Evolutionary conservation across 1,140 invertebrate species (phyloP).

Genomic region (Drosophila athabasca): DNA sequence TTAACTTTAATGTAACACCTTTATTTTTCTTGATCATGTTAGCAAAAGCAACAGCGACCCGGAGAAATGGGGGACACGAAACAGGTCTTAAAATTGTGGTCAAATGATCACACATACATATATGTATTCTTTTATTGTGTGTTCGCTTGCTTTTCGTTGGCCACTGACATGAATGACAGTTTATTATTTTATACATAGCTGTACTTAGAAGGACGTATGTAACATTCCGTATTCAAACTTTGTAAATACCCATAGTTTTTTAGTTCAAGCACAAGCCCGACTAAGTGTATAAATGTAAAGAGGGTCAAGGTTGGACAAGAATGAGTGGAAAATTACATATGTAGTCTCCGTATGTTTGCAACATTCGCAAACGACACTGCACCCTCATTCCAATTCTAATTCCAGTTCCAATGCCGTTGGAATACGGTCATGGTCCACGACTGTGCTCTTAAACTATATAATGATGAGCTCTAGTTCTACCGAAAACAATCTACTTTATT

Average conservation of each 20-base stretch:
- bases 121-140: slow-evolving; percentile 33
- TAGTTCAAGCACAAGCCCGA: slow-evolving; percentile 9
- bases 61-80: slow-evolving; percentile 85
- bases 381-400: no score
- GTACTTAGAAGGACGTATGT: slow-evolving; percentile 14
- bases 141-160: slow-evolving; percentile 55
- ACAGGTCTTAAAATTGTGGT: slow-evolving; percentile 83
- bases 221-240: slow-evolving; percentile 15
- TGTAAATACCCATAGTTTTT: slow-evolving; percentile 45
- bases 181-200: slow-evolving; percentile 1
- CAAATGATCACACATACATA: slow-evolving; percentile 29
- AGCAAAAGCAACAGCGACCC: slow-evolving; percentile 84
- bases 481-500: no score
- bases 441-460: no score
- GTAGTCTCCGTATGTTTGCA: background rate
- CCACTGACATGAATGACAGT: slow-evolving; percentile 23
- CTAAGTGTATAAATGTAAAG: background rate
- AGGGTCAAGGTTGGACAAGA: no score
- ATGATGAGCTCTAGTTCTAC: no score
- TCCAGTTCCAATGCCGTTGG: no score
- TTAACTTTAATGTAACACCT: slow-evolving; percentile 37
- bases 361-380: no score
- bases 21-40: slow-evolving; percentile 51
- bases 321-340: no score
- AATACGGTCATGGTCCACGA: no score